A percentile compares a stretch with the other conserved stretches of the same genome.
These are phyloP conservation scores for Carcharodon carcharias DNA, from an alignment of 2,797 vertebrate species.

Conservation along the genomic window DNA sequence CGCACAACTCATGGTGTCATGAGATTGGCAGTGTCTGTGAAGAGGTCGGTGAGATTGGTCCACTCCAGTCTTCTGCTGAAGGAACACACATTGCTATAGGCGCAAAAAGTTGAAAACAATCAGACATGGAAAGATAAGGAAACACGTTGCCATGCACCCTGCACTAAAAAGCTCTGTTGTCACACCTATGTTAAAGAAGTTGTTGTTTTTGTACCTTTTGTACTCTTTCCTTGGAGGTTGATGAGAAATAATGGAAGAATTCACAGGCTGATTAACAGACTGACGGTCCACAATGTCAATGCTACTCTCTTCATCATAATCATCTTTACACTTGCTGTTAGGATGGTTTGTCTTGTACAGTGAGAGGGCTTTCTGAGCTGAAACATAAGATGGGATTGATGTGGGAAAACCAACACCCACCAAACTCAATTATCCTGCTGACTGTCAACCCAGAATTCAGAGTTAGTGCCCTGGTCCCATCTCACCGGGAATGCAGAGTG, in stretches of 20 bases:
- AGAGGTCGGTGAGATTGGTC: not conserved
- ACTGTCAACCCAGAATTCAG: not conserved
- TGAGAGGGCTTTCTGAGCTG: not conserved
- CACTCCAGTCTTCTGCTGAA: not conserved
- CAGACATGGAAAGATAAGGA: not conserved
- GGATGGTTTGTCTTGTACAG: not conserved
- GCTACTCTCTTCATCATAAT: not conserved
- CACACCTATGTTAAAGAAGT: not conserved
- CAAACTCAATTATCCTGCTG: not conserved
- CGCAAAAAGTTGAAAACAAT: not conserved
- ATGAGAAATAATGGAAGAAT: not conserved
- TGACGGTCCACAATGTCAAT: not conserved
- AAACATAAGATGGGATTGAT: too few relatives aligned
- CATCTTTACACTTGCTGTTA: not conserved
- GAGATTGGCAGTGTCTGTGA: not conserved
- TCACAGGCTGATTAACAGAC: not conserved
- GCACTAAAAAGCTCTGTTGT: not conserved
- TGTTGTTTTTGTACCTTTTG: not conserved
- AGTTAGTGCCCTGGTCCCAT: too few relatives aligned
- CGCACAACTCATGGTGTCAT: not conserved
- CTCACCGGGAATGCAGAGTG: not conserved
- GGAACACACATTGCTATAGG: not conserved
- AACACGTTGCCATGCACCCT: not conserved
- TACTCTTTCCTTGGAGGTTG: not conserved
- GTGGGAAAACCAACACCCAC: not conserved